phyloP scores from a whole-genome alignment of 2,888 invertebrate genomes.

The Neoitamus cyanurus region DNA sequence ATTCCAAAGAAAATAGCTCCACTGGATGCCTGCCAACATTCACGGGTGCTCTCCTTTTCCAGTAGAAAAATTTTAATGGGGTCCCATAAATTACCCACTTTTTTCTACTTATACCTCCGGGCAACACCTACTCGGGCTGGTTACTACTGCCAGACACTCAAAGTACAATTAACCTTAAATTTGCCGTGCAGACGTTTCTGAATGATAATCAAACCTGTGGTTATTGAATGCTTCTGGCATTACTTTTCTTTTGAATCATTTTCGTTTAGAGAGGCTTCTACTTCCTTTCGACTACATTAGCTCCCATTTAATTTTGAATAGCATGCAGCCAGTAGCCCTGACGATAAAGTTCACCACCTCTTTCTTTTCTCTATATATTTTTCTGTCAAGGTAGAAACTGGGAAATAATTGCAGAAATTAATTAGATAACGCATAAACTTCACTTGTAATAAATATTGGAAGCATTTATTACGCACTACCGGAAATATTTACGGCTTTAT shows the following conservation, averaged over 20 bases:
- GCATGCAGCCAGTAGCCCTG: too few species aligned
- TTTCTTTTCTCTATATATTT: too few species aligned
- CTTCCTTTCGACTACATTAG: background rate
- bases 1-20: background rate
- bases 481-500: too few species aligned
- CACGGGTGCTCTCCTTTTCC: background rate
- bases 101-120: background rate
- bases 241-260: background rate
- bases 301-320: too few species aligned
- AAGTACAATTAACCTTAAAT: background rate
- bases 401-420: too few species aligned
- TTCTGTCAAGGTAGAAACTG: too few species aligned
- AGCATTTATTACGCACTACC: too few species aligned
- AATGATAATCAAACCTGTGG: background rate
- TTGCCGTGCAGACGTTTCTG: background rate
- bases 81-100: background rate
- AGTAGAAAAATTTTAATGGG: background rate
- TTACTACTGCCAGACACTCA: background rate
- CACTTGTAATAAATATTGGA: too few species aligned
- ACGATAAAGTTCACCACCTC: too few species aligned
- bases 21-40: background rate
- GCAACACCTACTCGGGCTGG: background rate
- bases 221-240: background rate
- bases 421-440: too few species aligned
- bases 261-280: background rate